A percentile compares a stretch with the other conserved stretches of the same genome.
Evolutionary conservation across 2,888 invertebrate species (phyloP).

Genomic region (Drosophila pseudotalamancana): DNA sequence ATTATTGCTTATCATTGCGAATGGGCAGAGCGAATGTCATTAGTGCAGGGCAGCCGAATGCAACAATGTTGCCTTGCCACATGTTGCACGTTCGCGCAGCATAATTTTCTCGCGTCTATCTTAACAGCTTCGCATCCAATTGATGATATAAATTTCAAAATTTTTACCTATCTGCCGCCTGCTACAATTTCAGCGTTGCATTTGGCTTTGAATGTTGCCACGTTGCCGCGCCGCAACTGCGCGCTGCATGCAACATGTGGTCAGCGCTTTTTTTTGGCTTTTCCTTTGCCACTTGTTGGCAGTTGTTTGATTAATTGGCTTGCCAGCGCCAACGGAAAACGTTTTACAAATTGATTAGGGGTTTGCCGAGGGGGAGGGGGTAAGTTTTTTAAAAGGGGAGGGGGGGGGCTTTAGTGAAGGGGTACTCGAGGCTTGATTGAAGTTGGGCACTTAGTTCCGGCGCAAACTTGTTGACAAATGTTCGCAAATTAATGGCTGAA

Average conservation of each 20-base stretch:
- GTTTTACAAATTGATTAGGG: slow-evolving; percentile 44
- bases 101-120: slow-evolving; percentile 36
- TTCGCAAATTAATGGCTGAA: slow-evolving; percentile 21
- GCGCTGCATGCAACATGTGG: slow-evolving; percentile 35
- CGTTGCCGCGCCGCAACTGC: slow-evolving; percentile 13
- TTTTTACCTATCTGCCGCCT: slow-evolving; percentile 39
- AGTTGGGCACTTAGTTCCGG: slow-evolving; percentile 36
- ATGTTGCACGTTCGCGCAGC: slow-evolving; percentile 25
- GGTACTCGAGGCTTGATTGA: background rate
- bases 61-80: slow-evolving; percentile 51
- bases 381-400: no score
- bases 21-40: slow-evolving; percentile 60
- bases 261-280: slow-evolving; percentile 37
- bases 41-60: slow-evolving; percentile 49
- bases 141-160: slow-evolving; percentile 52
- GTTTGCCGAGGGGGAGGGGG: background rate
- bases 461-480: slow-evolving; percentile 50
- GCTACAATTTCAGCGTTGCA: slow-evolving; percentile 39
- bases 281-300: slow-evolving; percentile 52
- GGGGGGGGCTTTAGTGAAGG: no score
- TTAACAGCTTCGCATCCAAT: slow-evolving; percentile 44
- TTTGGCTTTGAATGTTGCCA: slow-evolving; percentile 36
- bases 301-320: slow-evolving; percentile 70
- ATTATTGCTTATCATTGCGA: slow-evolving; percentile 76
- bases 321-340: slow-evolving; percentile 53